Conservation (phyloP, 2,888 invertebrate species). For the Chloromyia formosa region DNA sequence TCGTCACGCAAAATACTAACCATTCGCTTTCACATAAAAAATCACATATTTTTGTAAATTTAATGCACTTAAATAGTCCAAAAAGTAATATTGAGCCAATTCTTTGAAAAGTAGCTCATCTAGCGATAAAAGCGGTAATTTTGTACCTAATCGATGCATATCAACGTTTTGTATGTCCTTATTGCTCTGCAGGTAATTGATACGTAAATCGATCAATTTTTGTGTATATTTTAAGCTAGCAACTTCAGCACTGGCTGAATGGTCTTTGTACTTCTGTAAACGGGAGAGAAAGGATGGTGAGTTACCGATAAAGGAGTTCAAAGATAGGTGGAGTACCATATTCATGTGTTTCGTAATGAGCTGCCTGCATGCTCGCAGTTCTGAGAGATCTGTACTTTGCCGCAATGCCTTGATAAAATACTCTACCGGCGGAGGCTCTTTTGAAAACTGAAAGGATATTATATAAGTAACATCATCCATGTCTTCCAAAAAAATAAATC, state of each 20-base stretch:
- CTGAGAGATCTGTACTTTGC: conserved; percentile 51
- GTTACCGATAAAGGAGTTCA: neutral
- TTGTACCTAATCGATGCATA: conserved; percentile 30
- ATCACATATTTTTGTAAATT: conserved; percentile 54
- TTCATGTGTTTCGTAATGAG: conserved; percentile 53
- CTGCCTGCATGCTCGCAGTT: conserved; percentile 52
- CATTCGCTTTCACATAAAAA: conserved; percentile 53
- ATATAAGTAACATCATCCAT: too few species aligned
- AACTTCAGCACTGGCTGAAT: conserved; percentile 49
- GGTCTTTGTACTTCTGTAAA: conserved; percentile 51
- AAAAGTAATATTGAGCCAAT: conserved; percentile 52
- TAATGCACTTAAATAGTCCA: conserved; percentile 52
- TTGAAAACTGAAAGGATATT: conserved; percentile 47
- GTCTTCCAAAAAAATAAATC: too few species aligned
- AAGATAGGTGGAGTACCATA: conserved; percentile 42
- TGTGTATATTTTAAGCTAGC: conserved; percentile 52
- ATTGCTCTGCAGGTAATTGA: conserved; percentile 52
- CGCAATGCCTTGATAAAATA: conserved; percentile 51
- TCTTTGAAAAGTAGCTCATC: conserved; percentile 54
- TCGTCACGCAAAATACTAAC: conserved; percentile 40
- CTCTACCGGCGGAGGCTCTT: conserved; percentile 52
- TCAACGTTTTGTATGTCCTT: conserved; percentile 33
- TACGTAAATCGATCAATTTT: conserved; percentile 52
- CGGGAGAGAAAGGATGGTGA: conserved; percentile 3
- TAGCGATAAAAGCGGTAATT: conserved; percentile 51